Evolutionary conservation across 2,888 invertebrate genomes (phyloP).

Genomic region (Melanargia galathea): DNA sequence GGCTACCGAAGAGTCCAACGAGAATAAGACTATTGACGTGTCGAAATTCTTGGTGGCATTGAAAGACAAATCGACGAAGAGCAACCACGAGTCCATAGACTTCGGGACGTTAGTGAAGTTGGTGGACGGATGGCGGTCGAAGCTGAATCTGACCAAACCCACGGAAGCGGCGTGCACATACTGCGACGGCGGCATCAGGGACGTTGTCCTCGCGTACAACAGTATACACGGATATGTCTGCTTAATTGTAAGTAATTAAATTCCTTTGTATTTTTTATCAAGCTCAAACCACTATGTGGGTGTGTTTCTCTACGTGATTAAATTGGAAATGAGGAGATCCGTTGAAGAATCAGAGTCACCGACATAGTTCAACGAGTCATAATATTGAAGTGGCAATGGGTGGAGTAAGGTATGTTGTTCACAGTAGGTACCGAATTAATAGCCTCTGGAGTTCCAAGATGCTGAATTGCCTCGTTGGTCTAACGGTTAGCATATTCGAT

Average conservation of each 20-base stretch:
- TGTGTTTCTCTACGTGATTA: too few relatives aligned
- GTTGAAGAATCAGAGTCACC: too few relatives aligned
- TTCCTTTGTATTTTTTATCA: background rate
- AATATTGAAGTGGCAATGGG: too few relatives aligned
- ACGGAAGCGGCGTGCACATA: conserved; percentile 70
- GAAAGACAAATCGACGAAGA: conserved; percentile 60
- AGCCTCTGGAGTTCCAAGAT: too few relatives aligned
- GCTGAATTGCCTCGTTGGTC: too few relatives aligned
- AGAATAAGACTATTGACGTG: conserved; percentile 63
- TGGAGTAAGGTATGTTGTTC: too few relatives aligned
- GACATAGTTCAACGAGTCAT: too few relatives aligned
- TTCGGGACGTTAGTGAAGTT: conserved; percentile 69
- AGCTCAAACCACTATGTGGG: too few relatives aligned
- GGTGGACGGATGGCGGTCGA: conserved; percentile 65
- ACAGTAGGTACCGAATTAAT: too few relatives aligned
- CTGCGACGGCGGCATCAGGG: conserved; percentile 83
- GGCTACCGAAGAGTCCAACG: conserved; percentile 59
- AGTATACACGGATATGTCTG: conserved; percentile 92
- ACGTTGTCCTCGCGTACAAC: conserved; percentile 84
- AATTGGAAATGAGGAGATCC: too few relatives aligned
- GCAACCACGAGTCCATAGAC: conserved; percentile 61
- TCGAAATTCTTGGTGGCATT: conserved; percentile 64
- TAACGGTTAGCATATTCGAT: too few relatives aligned
- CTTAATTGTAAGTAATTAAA: conserved; percentile 84
- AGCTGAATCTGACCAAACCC: conserved; percentile 63